Evolutionary conservation across 2,888 invertebrate genomes (phyloP), one percentile per base, ranked within the genome.

Genomic region (Limnephilus lunatus): DNA sequence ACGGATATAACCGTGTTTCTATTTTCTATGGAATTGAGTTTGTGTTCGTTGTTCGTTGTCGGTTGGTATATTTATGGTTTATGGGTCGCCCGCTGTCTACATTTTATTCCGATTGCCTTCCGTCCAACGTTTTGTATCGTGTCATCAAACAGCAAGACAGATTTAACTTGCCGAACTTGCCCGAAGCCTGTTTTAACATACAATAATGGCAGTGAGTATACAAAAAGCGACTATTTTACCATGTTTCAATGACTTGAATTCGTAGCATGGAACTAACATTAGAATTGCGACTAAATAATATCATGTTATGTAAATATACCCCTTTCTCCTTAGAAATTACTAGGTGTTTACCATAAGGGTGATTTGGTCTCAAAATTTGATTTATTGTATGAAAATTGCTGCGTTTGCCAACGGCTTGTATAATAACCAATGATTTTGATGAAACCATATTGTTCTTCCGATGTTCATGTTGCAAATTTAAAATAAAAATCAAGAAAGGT

Each of bases 201-300:
- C 30, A 30, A 86, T n/a, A 68, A 86, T 86, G 86, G 86, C 86
- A 44, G 86, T 86, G 44, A 86, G 86, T 86, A 86, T 44, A 86
- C 19, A 5, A 44, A 85, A 48, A 86, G 86, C 86, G 86, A 44
- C 2, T 44, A 86, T 68, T 68, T n/a, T 39, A 86, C 12, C n/a
- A n/a, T 86, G 15, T 83, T 83, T 83, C 30, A 2, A 44, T 44
- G 86, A 48, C n/a, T 86, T 86, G 48, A 68, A n/a, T 9, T n/a
- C 25, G 25, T 68, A 68, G 68, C 9, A 68, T 68, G 68, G 68
- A 68, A 68, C 19, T 25, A 25, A 48, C 44, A 68, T n/a, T 68
- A 68, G 25, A 68, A 68, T 9, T 68, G 68, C 68, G 68, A 68
- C 68, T 68, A 68, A 9, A 68, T 68, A 68, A 19, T 68, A 68